These are phyloP conservation scores for Cyanistes caeruleus DNA, from an alignment of 2,113 vertebrate genomes.

Conservation along the genomic window DNA sequence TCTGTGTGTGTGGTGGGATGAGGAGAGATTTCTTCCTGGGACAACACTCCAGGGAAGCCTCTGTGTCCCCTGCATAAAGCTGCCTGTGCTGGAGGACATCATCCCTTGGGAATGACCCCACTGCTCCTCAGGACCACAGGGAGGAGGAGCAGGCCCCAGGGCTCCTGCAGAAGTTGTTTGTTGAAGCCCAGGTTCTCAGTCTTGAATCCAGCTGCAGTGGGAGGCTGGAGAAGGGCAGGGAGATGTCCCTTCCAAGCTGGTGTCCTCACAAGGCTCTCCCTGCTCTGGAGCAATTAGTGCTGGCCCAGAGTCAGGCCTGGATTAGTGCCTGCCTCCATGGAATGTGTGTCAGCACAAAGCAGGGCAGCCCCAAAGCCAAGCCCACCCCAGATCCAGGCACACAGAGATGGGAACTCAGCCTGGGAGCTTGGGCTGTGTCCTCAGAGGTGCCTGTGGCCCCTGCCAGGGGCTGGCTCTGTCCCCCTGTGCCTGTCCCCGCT, in stretches of 20 bases:
- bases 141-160: not conserved
- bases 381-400: rapidly evolving
- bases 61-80: not conserved
- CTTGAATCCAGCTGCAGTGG: rapidly evolving
- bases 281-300: not conserved
- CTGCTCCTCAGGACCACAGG: not conserved
- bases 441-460: not conserved
- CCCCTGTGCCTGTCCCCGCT: not conserved
- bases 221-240: not conserved
- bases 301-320: not conserved
- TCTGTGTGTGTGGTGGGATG: not conserved
- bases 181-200: not conserved
- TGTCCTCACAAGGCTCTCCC: not conserved
- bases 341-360: conserved; percentile 11
- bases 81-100: rapidly evolving
- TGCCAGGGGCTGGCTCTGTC: not conserved
- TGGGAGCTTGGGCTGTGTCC: not conserved
- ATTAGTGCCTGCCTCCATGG: not conserved
- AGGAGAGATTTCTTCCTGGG: not conserved
- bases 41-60: not conserved
- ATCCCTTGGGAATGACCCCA: not conserved
- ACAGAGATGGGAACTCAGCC: not conserved
- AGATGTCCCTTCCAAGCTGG: not conserved
- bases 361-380: not conserved
- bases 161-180: not conserved